A percentile compares a stretch with the other conserved stretches of the same genome.
These are phyloP conservation scores for Drosophila serrata DNA, from an alignment of 1,140 invertebrate genomes.

Conservation along the genomic window DNA sequence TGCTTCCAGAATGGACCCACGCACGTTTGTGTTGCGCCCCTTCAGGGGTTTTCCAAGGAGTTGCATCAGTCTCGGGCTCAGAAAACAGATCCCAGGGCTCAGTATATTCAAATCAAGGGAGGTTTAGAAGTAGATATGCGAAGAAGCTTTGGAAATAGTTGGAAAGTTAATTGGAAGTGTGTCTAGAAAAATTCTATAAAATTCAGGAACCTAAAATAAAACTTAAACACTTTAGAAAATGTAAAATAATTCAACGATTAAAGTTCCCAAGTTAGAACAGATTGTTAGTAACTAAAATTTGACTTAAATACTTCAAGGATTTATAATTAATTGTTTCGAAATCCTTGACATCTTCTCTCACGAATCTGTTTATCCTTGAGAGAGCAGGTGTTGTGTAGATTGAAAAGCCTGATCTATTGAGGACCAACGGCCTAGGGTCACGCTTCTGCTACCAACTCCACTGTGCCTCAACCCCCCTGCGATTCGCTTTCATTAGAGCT, in stretches of 20 bases:
- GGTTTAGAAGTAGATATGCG: not conserved
- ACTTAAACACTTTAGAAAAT: too few species aligned
- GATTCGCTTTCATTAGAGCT: slow-evolving; percentile 57
- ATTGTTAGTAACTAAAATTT: not conserved
- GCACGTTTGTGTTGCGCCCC: slow-evolving; percentile 25
- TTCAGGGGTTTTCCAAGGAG: slow-evolving; percentile 29
- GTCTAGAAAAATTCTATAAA: not conserved
- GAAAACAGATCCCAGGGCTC: slow-evolving; percentile 21
- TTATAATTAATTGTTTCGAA: too few species aligned
- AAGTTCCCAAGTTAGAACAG: too few species aligned
- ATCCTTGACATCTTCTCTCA: not conserved
- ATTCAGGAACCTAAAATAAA: not conserved
- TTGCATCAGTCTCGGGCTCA: slow-evolving; percentile 21
- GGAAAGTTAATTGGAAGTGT: not conserved
- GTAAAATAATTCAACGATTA: too few species aligned
- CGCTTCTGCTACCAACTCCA: slow-evolving; percentile 2
- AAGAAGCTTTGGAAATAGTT: not conserved
- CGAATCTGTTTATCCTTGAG: not conserved
- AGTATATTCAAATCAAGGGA: slow-evolving; percentile 28
- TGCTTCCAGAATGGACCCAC: slow-evolving; percentile 35
- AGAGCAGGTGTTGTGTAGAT: slow-evolving; percentile 9
- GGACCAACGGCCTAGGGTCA: slow-evolving; percentile 6
- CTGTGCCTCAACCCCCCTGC: slow-evolving; percentile 16
- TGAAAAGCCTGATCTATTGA: slow-evolving; percentile 6
- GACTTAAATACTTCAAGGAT: not conserved